Conservation (phyloP, 1,140 invertebrate species). For the Drosophila repleta region DNA sequence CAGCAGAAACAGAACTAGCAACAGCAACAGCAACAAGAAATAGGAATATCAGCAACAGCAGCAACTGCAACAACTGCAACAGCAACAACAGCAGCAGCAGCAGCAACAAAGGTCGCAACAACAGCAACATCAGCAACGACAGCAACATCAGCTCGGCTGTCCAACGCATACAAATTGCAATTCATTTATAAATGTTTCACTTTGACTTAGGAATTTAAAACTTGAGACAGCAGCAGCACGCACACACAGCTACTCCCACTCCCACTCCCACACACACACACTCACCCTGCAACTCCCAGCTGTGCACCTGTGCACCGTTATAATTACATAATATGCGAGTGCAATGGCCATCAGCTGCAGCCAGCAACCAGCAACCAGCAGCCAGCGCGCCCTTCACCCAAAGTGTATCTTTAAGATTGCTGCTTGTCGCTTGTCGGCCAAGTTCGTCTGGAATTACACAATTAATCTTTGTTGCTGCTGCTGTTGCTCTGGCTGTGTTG, state of each 20-base stretch:
- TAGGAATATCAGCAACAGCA: no score
- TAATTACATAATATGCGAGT: constrained; percentile 46
- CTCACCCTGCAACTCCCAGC: no score
- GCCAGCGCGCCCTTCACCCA: constrained; percentile 15
- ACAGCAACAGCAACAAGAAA: no score
- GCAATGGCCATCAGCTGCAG: constrained; percentile 13
- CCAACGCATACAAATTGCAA: constrained; percentile 67
- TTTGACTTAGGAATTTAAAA: constrained; percentile 13
- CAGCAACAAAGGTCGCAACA: no score
- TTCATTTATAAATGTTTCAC: constrained; percentile 60
- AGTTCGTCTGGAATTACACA: constrained; percentile 44
- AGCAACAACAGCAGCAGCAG: no score
- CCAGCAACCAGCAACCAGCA: no score
- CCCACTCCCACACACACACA: no score
- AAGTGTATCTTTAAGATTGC: constrained; percentile 10
- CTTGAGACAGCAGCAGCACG: constrained; percentile 1
- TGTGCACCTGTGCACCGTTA: constrained; percentile 47
- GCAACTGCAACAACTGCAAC: no score
- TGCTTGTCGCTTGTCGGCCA: constrained; percentile 21
- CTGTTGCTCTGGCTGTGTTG: constrained; percentile 25
- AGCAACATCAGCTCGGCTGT: not conserved
- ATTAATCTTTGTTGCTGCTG: constrained; percentile 65
- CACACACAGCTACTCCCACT: no score
- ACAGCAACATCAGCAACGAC: no score
- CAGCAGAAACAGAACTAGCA: no score